Conservation (phyloP, 2,113 vertebrate species). For the Apodemus sylvaticus region DNA sequence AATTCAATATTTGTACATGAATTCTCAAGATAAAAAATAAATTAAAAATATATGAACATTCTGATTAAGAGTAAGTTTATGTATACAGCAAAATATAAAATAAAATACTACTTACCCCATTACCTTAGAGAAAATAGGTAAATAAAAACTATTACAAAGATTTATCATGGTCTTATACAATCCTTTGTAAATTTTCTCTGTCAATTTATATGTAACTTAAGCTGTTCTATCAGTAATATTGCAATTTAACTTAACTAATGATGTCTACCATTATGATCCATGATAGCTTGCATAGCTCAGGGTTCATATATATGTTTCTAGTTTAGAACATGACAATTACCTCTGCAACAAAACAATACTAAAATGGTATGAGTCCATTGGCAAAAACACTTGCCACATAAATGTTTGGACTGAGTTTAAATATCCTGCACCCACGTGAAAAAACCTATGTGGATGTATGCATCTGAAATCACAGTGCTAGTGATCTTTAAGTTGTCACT, state of each 20-base stretch:
- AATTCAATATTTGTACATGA: not conserved
- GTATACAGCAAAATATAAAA: not conserved
- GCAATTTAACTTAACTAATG: not conserved
- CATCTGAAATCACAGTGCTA: not conserved
- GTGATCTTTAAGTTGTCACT: not conserved
- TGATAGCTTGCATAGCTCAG: not conserved
- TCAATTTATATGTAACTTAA: not conserved
- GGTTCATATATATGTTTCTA: not conserved
- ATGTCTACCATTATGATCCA: not conserved
- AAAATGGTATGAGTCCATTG: not conserved
- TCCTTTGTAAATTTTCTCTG: not conserved
- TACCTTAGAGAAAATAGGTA: not conserved
- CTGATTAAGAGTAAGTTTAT: not conserved
- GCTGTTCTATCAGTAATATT: constrained; percentile 1
- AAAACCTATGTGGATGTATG: not conserved
- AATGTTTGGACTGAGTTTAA: not conserved
- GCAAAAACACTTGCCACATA: not conserved
- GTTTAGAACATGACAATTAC: not conserved
- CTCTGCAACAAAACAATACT: not conserved
- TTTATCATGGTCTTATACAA: not conserved
- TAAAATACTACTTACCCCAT: not conserved
- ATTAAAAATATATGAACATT: not conserved
- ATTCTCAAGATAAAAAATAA: not conserved
- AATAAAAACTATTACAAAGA: not conserved
- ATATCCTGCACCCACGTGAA: not conserved